Base-by-base conservation (phyloP, 2,797 vertebrate species). In the Sebastes jordani region DNA sequence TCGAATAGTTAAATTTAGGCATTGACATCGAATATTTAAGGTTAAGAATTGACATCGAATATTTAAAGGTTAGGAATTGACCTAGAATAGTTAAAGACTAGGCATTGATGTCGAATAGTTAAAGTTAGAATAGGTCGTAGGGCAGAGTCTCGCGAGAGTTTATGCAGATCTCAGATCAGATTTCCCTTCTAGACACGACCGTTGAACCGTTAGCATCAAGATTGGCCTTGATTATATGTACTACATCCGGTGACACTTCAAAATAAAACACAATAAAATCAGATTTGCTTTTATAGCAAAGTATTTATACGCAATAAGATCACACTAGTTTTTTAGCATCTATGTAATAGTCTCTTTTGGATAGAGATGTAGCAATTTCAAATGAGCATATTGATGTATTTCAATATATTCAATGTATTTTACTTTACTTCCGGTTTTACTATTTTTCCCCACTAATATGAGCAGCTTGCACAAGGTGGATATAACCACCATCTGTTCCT, bases 251-350 rank as follows among this genome's bases (percentile, higher is more conserved):
- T 55, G 0, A 1, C 0, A 18, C 4, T 69, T 90, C 74, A 84
- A 83, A 90, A 88, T 92, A 93, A 92, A 90, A 34, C 62, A 80
- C 79, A 87, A 87, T 89, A 90, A 92, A 90, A 20, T 0, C 0
- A 0, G 0, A 1, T 5, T 1, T 1, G 7, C 2, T 13, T 8
- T n/a, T 2, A 11, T 38, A 14, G 16, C 3, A 38, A 0, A 1
- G 1, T 9, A 0, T 14, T 2, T 10, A 13, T 1, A n/a, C 11
- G 3, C 6, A 7, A 3, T 10, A 1, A 2, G 0, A 1, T 8
- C 8, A 4, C 4, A 1, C 0, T 9, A 2, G 0, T 27, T 74
- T 20, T 20, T 7, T 18, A 3, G 2, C 1, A 8, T 2, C 0
- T 11, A 6, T 27, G 16, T 2, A 2, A 18, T 1, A 6, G 5